Conservation (phyloP, 2,888 invertebrate genomes). For the Oegoconia quadripuncta region DNA sequence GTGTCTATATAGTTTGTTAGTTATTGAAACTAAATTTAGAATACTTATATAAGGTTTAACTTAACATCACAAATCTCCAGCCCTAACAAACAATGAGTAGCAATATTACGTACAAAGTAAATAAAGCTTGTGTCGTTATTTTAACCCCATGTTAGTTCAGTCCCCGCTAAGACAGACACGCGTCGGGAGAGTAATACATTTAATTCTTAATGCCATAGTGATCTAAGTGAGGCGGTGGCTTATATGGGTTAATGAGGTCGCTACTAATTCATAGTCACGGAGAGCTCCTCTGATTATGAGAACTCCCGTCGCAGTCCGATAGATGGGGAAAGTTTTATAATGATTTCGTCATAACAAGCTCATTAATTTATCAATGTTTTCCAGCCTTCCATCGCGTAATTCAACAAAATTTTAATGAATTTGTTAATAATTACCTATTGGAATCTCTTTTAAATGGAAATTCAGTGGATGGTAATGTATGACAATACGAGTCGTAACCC, state of each 20-base stretch:
- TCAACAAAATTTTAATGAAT: too few species aligned
- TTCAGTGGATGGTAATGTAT: too few species aligned
- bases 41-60: too few species aligned
- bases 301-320: constrained; percentile 28
- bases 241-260: constrained; percentile 71
- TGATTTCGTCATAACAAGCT: constrained; percentile 8
- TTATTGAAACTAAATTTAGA: too few species aligned
- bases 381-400: neutral
- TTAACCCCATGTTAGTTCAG: neutral
- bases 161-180: constrained; percentile 1
- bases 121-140: constrained; percentile 5
- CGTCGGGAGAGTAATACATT: constrained; percentile 48
- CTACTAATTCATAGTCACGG: constrained; percentile 66
- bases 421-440: too few species aligned
- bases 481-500: too few species aligned
- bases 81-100: too few species aligned
- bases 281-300: constrained; percentile 50
- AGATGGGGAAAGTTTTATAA: constrained; percentile 26
- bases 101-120: neutral
- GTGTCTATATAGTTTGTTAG: too few species aligned
- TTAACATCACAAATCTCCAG: too few species aligned
- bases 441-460: too few species aligned
- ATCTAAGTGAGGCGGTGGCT: constrained; percentile 50
- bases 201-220: constrained; percentile 65
- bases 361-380: constrained; percentile 2